Evolutionary conservation across 2,888 invertebrate species (phyloP), one percentile per base, ranked within the genome.

Genomic region (Thyatira batis): DNA sequence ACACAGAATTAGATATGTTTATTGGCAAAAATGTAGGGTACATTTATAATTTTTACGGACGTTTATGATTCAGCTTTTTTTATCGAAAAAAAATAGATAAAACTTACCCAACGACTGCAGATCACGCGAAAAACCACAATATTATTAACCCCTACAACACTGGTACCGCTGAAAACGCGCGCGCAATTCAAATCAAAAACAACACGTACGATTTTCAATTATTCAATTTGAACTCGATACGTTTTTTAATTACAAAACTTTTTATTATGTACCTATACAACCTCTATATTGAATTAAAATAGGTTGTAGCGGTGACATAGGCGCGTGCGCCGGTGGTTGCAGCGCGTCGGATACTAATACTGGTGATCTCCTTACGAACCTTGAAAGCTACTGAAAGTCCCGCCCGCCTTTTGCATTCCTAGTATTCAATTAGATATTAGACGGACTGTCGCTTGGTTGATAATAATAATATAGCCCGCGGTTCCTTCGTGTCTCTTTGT

Each of bases 301-400:
- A 89, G 89, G 88, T 78, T 82, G 88, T 73, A 82, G 72, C 77
- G 80, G 77, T 65, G 67, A 69, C 67, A 48, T 60, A 55, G 65
- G 80, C 88, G 88, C 90, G 90, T 89, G 90, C 90, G 88, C 82
- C 71, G 71, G 67, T 65, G 65, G 60, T 59, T 66, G 72, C 66
- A 69, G 80, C 84, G 78, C 86, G 80, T 70, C 78, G 76, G 71
- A 77, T 76, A 89, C 91, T 90, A 75, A 74, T 61, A 61, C 51
- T 46, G 57, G 68, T 68, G 67, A 65, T 64, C 62, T 71, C 71
- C 72, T 66, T 67, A 65, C 77, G 68, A 84, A 78, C 88, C 89
- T 87, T 85, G 87, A 87, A 88, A 82, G 82, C 85, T 89, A 78
- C 83, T 84, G 85, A 84, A 85, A 85, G 84, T 80, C 77, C 76